Base-by-base conservation (phyloP, 2,888 invertebrate genomes). In the Pandemis corylana region DNA sequence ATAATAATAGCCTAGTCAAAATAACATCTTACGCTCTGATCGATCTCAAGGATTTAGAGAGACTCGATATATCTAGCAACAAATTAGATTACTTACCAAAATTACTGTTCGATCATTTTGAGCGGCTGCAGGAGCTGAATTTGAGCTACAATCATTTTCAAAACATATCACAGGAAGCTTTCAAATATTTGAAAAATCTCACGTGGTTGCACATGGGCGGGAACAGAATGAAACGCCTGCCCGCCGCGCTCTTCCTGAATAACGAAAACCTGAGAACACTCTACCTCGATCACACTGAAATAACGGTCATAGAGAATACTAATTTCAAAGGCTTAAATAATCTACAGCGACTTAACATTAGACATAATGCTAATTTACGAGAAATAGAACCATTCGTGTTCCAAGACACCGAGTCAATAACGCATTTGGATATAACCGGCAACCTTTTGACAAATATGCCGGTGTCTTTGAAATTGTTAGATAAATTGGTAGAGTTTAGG, bases 381-480 rank as follows among this genome's bases (percentile, higher is more conserved):
- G 95, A 95, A 84, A 95, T 97, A 82, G 96, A 96, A 81, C 89
- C 94, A 51, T 96, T 94, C 80, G 95, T 96, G 66, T 95, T 97
- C 78, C 90, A 94, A 81, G 96, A 96, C 85, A 95, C 95, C 36
- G 95, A 95, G 28, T 86, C 90, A 12, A 84, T 98, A 68, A 95
- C 95, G 78, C 94, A 95, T 69, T 90, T 98, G 77, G 96, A 97
- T 85, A 93, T 98, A 76, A 96, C 96, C 77, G 95, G 95, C 75
- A 97, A 98, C 89, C 95, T 95, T 69, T 88, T 98, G 81, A 95
- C 96, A 51, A 96, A 96, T 82, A 89, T 98, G 80, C 98, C 97
- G 41, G 93, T 95, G 72, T 96, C 97, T 15, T 87, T 98, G 70
- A 95, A 95, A 70, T 95, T 96, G 81, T 91, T 98, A 72, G 93